phyloP scores from a whole-genome alignment of 2,888 invertebrate genomes.

The Drosophila greeni region DNA sequence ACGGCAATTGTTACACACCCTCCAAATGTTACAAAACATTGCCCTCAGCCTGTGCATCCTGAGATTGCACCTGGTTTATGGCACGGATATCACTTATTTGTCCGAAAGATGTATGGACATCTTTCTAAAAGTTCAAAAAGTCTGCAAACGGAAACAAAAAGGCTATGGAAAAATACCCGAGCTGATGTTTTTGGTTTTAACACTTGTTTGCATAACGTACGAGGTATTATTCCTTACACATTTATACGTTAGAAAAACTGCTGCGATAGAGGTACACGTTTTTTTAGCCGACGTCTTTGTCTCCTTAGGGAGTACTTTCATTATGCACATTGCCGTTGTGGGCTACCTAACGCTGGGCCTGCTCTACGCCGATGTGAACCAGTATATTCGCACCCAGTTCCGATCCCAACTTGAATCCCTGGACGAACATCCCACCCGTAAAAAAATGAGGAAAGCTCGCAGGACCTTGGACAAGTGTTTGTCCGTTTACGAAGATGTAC shows the following conservation, averaged over 20 bases:
- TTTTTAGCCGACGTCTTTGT: neutral
- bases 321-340: neutral
- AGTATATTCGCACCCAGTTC: neutral
- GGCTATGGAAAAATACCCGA: neutral
- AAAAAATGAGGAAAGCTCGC: neutral
- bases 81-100: neutral
- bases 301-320: neutral
- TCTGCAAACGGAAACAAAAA: neutral
- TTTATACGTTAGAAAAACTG: accelerated
- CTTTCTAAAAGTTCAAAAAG: neutral
- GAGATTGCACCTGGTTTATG: neutral
- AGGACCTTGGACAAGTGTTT: neutral
- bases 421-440: neutral
- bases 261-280: accelerated
- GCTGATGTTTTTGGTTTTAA: neutral
- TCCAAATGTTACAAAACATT: neutral
- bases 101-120: neutral
- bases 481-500: neutral
- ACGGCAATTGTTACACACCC: neutral
- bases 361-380: neutral
- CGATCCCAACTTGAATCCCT: neutral
- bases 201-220: neutral
- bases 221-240: neutral
- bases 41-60: neutral
- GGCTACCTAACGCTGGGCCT: conserved; percentile 1